Evolutionary conservation across 2,113 vertebrate species (phyloP).

Genomic region (Cinclus cinclus): DNA sequence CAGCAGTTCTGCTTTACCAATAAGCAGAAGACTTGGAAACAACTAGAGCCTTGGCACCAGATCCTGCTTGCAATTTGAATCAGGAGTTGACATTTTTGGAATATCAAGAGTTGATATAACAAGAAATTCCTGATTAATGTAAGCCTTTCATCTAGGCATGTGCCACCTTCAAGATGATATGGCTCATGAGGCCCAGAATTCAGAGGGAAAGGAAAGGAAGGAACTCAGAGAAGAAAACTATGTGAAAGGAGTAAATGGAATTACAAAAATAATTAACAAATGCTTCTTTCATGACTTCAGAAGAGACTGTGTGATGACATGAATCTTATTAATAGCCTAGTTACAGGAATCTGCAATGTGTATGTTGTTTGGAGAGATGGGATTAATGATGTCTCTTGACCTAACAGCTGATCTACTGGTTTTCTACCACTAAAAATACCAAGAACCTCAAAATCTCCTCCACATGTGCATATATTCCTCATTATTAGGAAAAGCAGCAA

Average conservation of each 20-base stretch:
- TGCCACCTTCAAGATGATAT: neutral
- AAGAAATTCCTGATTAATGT: constrained; percentile 23
- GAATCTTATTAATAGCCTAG: neutral
- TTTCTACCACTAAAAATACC: neutral
- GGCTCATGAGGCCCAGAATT: neutral
- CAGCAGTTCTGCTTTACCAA: neutral
- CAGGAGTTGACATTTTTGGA: constrained; percentile 15
- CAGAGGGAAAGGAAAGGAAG: neutral
- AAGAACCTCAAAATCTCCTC: neutral
- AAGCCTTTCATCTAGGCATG: constrained; percentile 29
- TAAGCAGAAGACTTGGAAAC: neutral
- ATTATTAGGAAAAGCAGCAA: neutral
- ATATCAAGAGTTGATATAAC: constrained; percentile 14
- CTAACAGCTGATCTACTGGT: neutral
- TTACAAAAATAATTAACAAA: constrained; percentile 6
- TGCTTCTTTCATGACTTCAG: neutral
- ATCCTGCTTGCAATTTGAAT: neutral
- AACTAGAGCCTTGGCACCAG: neutral
- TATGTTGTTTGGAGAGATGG: neutral
- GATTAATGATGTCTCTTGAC: neutral
- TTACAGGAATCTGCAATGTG: neutral
- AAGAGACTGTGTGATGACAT: neutral
- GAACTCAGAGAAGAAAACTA: neutral
- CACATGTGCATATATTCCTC: neutral
- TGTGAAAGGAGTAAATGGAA: neutral